Evolutionary conservation across 2,888 invertebrate species (phyloP), one percentile per base, ranked within the genome.

Genomic region (Prosopocoilus inquinatus): DNA sequence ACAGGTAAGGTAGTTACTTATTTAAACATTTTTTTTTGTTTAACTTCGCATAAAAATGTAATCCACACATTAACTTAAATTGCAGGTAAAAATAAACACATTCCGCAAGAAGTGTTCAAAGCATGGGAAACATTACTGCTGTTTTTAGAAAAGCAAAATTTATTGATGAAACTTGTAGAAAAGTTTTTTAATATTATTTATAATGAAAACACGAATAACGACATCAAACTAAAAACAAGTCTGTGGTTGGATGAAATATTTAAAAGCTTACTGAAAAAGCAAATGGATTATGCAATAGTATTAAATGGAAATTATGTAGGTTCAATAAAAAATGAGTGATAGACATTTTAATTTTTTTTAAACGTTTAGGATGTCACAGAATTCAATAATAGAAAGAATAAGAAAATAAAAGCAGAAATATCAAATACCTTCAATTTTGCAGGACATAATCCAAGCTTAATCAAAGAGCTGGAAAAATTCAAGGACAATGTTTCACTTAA

Each of bases 111-210:
- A 15, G 72, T 78, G 62, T 57, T 74, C 13, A 56, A 64, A 16
- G 71, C 76, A 61, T 86, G 86, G 82, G 78, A 81, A 70, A 75
- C 78, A n/a, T 70, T 84, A 47, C 72, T 84, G 9, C 73, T 74
- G 47, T 77, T 81, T 57, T 66, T 87, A 9, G 81, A 82, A 61
- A 76, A 79, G 28, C 78, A 79, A 68, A 78, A 81, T 56, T 67
- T 84, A 44, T 64, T 86, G 45, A 68, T 80, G 47, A 69, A 76
- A 7, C 76, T 86, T 53, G 69, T 72, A 3, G 52, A 64, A 32
- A 61, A 64, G 53, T 57, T 74, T 4, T 63, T 66, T 53, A 50
- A 65, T 47, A 39, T 66, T 33, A 28, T 28, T 11, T 54, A 34
- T 34, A 54, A 65, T 59, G 54, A 59, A n/a, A 51, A 44, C 33